Conservation (phyloP, 2,797 vertebrate species). For the Rhyacichthys aspro region DNA sequence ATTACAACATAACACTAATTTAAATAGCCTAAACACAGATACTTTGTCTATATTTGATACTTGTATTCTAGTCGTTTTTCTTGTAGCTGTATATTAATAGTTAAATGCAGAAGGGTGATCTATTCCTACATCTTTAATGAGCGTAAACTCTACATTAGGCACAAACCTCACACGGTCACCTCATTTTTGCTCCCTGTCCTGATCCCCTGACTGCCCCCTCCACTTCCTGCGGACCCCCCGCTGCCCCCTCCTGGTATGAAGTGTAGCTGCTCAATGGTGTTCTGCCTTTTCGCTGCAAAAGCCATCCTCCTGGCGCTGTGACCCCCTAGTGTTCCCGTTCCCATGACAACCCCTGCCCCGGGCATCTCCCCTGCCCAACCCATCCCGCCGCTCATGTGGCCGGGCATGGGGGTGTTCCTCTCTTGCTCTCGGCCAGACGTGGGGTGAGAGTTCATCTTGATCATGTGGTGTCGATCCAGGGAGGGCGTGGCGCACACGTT, state of each 20-base stretch:
- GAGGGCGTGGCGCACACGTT: slow-evolving; percentile 85
- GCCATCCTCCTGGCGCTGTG: slow-evolving; percentile 87
- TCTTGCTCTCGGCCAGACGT: slow-evolving; percentile 84
- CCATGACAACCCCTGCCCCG: slow-evolving; percentile 81
- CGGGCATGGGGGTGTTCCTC: slow-evolving; percentile 75
- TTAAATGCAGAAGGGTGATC: slow-evolving; percentile 66
- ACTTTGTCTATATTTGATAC: slow-evolving; percentile 60
- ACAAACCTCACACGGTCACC: slow-evolving; percentile 87
- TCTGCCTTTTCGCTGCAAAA: slow-evolving; percentile 90
- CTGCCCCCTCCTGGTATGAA: slow-evolving; percentile 90
- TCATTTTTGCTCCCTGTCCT: slow-evolving; percentile 94
- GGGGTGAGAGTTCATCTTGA: slow-evolving; percentile 91
- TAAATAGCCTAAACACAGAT: slow-evolving; percentile 65
- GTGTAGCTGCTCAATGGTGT: slow-evolving; percentile 93
- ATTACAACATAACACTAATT: slow-evolving; percentile 70
- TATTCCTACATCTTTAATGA: slow-evolving; percentile 41
- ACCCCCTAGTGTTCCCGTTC: slow-evolving; percentile 82
- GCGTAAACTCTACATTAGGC: slow-evolving; percentile 59
- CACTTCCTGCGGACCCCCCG: slow-evolving; percentile 77
- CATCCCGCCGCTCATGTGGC: slow-evolving; percentile 81
- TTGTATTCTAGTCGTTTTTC: slow-evolving; percentile 56
- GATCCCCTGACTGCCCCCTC: slow-evolving; percentile 85
- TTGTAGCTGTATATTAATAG: slow-evolving; percentile 57
- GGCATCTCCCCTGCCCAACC: slow-evolving; percentile 78
- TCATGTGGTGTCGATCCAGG: slow-evolving; percentile 88